Conservation (phyloP, 1,140 invertebrate genomes). For the Pseudomyrmex concolor region DNA sequence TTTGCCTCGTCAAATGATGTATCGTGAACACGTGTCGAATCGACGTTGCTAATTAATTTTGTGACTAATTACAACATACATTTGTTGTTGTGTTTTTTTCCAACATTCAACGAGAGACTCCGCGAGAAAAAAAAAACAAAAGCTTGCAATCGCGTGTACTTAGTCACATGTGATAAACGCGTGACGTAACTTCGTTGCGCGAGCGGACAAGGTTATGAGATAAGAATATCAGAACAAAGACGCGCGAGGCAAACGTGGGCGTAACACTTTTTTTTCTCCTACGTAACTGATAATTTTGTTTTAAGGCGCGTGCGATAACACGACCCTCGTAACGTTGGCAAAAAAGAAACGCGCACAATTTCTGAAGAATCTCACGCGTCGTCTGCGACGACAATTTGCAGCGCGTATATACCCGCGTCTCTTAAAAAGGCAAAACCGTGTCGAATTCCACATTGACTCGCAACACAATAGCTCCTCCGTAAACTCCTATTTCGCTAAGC, state of each 20-base stretch:
- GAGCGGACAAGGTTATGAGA: conserved; percentile 17
- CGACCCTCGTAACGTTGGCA: background rate
- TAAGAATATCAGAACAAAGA: conserved; percentile 13
- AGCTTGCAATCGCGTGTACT: background rate
- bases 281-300: conserved; percentile 17
- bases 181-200: background rate
- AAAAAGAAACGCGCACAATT: too few relatives aligned
- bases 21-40: background rate
- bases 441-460: conserved; percentile 43
- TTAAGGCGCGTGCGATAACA: background rate
- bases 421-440: conserved; percentile 17
- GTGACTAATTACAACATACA: background rate
- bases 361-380: background rate
- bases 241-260: background rate
- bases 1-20: background rate
- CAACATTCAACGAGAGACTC: background rate
- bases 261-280: background rate
- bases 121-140: background rate
- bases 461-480: conserved; percentile 19
- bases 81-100: background rate
- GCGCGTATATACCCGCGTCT: background rate
- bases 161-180: background rate
- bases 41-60: background rate
- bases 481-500: background rate
- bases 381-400: conserved; percentile 15